Base-by-base conservation (phyloP, 2,888 invertebrate species). In the Eugnorisma glareosa region DNA sequence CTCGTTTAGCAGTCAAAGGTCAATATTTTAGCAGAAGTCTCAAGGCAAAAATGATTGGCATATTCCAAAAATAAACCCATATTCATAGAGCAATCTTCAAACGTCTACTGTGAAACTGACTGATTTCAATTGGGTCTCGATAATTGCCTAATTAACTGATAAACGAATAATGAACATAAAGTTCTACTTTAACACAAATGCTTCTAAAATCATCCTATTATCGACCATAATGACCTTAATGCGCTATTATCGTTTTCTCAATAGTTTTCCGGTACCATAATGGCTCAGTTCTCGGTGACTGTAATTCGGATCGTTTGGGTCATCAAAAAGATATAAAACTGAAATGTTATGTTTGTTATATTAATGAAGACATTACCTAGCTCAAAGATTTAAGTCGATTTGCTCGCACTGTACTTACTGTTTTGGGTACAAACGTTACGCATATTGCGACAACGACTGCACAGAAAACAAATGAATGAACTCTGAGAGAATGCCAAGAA, bases 271-370 rank as follows among this genome's bases (percentile, higher is more conserved):
- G 57, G 67, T 68, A 79, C 48, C 72, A 68, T 80, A 86, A 86
- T 73, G 68, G 66, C 71, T 31, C 64, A 67, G 67, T 78, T 73
- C 67, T 73, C 40, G 35, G 77, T 57, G 67, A 59, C 67, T 54
- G 68, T 81, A 64, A 86, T 79, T 78, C 69, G 31, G 71, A 77
- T 84, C 81, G 73, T 84, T 77, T 61, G 31, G 73, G 73, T 61
- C 82, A 84, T 88, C 77, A 82, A 73, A 88, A 87, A 80, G 73
- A 75, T 75, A 80, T 88, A 74, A 86, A 45, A 76, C 48, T 86
- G 51, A 84, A 81, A 78, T 81, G 67, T 79, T 48, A 86, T 67
- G 76, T 10, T 59, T 68, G 43, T 61, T 61, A 73, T 43, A 71
- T 79, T 43, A 79, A 79, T 83, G 40, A 61, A 59, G 66, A 73